Conservation (phyloP, 2,888 invertebrate genomes). For the Osedax fenrisi region DNA sequence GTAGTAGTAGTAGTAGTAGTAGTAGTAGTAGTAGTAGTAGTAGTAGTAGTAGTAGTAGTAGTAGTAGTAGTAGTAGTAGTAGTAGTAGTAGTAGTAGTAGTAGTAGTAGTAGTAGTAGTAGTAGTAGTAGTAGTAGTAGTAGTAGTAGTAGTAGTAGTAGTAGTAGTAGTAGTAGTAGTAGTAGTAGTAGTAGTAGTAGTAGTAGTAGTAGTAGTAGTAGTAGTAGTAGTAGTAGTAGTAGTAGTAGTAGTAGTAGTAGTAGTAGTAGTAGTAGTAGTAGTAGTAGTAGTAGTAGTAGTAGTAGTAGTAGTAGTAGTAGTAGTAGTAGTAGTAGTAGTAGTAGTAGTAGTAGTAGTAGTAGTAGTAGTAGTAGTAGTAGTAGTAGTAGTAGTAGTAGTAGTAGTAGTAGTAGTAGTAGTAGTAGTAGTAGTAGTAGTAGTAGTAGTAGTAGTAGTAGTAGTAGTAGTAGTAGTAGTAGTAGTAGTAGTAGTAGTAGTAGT, state of each 20-base stretch:
- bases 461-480: conserved; percentile 23
- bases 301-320: conserved; percentile 26
- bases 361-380: conserved; percentile 28
- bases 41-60: conserved; percentile 21
- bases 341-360: conserved; percentile 29
- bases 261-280: not conserved
- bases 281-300: conserved; percentile 21
- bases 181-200: not conserved
- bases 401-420: conserved; percentile 25
- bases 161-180: conserved; percentile 11
- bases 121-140: conserved; percentile 11
- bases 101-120: conserved; percentile 9
- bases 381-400: conserved; percentile 25
- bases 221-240: not conserved
- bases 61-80: conserved; percentile 20
- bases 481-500: conserved; percentile 19
- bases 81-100: conserved; percentile 13
- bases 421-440: conserved; percentile 16
- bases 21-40: conserved; percentile 20
- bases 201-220: conserved; percentile 2
- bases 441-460: not conserved
- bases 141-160: conserved; percentile 19
- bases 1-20: conserved; percentile 22
- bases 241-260: not conserved
- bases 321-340: conserved; percentile 30